These are phyloP conservation scores for Aspiorhynchus laticeps DNA, from an alignment of 2,113 vertebrate species.

Conservation along the genomic window DNA sequence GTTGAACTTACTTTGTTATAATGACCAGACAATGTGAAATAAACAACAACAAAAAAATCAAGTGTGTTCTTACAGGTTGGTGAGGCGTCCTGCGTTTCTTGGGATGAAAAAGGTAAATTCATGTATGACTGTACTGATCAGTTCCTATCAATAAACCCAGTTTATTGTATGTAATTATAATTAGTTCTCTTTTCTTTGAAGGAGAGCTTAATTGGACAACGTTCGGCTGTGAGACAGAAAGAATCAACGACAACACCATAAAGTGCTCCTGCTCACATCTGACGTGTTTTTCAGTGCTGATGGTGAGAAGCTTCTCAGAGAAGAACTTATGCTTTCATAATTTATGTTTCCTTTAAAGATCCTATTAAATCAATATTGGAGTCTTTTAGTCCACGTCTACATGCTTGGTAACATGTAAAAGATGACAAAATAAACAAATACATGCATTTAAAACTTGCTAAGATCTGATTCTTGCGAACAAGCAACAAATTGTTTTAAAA, in stretches of 20 bases:
- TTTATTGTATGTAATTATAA: neutral
- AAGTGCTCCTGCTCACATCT: constrained; percentile 62
- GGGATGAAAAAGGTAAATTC: neutral
- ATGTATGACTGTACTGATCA: neutral
- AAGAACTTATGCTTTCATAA: too few species aligned
- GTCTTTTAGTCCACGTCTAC: neutral
- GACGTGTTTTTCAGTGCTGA: constrained; percentile 67
- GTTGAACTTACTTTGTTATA: neutral
- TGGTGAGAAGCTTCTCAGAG: constrained; percentile 57
- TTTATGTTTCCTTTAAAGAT: neutral
- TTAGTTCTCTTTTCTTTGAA: neutral
- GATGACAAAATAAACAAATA: neutral
- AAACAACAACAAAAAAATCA: neutral
- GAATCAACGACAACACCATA: constrained; percentile 4
- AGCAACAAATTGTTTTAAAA: too few species aligned
- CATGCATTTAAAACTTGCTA: constrained; percentile 66
- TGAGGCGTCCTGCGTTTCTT: neutral
- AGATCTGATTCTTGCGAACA: too few species aligned
- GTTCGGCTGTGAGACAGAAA: neutral
- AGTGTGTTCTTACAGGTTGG: neutral
- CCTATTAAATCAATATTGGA: neutral
- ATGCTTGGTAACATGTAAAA: neutral
- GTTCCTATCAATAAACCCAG: neutral
- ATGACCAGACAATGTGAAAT: neutral
- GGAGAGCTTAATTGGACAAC: neutral